Base-by-base conservation (phyloP, 2,797 vertebrate genomes). In the Gymnocypris eckloni region DNA sequence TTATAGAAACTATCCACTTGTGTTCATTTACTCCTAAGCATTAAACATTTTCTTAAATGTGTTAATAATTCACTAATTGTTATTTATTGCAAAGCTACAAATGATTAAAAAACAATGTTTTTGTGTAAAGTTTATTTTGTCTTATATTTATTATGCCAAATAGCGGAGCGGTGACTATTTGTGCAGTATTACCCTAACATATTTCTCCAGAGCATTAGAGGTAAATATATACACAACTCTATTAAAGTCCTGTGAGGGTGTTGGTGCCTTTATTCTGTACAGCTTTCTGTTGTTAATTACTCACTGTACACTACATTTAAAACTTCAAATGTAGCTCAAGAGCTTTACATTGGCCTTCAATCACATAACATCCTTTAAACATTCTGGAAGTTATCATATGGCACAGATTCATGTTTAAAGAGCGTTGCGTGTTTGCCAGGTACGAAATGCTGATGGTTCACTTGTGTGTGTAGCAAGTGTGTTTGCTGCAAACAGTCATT, bases 161-260 rank as follows among this genome's bases (percentile, higher is more conserved):
- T 22, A 70, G 45, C 0, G 2, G 20, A 6, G n/a, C 22, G 25
- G 2, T 33, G 33, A 28, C 25, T 72, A 16, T 61, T 33, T 41
- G 13, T 45, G 12, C 33, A 9, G 45, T 15, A 39, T 83, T 15
- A 66, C 5, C 6, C 79, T 20, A 4, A 41, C 45, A 59, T 0
- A n/a, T 54, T 81, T 70, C 8, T 54, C 33, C 66, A 18, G 13
- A n/a, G 39, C n/a, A 16, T 48, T 50, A 64, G 6, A 66, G 28
- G n/a, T 67, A 67, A 33, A 48, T 48, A 37, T 22, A 69, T 81
- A 20, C 15, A 71, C 87, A 94, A 88, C 87, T 89, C 85, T 56
- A 90, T 95, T 95, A 95, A 95, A 96, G 93, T 91, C 95, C 94
- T 96, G 86, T 96, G 87, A 93, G 93, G 94, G 92, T 94, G 94